These are phyloP conservation scores for Brenthis hecate DNA, from an alignment of 2,888 invertebrate genomes.

Conservation along the genomic window DNA sequence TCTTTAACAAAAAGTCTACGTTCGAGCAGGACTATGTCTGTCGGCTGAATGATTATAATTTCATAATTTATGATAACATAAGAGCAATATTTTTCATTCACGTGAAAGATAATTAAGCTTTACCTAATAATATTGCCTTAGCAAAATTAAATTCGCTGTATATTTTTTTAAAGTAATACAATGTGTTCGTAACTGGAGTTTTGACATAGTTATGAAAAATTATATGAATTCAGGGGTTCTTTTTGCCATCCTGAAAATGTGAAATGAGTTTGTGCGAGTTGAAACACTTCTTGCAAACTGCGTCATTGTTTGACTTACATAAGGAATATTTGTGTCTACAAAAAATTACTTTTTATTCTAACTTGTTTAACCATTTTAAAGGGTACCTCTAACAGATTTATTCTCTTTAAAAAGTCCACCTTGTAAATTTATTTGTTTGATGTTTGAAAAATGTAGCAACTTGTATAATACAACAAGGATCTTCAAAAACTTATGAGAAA, in stretches of 20 bases:
- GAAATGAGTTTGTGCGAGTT: constrained; percentile 63
- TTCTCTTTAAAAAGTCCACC: not conserved
- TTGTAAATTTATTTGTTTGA: too few relatives aligned
- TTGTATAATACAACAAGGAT: too few relatives aligned
- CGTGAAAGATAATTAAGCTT: too few relatives aligned
- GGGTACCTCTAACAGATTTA: constrained; percentile 22
- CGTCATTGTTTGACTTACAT: constrained; percentile 58
- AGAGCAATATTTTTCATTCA: too few relatives aligned
- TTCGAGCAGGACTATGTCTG: too few relatives aligned
- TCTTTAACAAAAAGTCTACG: too few relatives aligned
- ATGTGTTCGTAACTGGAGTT: constrained; percentile 54
- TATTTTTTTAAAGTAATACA: constrained; percentile 43
- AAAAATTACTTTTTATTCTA: constrained; percentile 49
- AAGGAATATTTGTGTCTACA: constrained; percentile 56
- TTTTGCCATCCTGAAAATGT: constrained; percentile 54
- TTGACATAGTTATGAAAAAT: constrained; percentile 39
- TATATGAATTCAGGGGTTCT: constrained; percentile 53
- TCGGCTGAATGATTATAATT: too few relatives aligned
- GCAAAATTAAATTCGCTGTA: not conserved
- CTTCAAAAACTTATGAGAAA: too few relatives aligned
- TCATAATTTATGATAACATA: too few relatives aligned
- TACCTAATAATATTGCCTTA: not conserved
- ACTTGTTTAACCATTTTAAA: constrained; percentile 30
- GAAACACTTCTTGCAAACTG: constrained; percentile 61
- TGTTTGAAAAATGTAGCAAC: too few relatives aligned